These are phyloP conservation scores for Neoniphon sammara DNA, from an alignment of 2,797 vertebrate genomes.

Conservation along the genomic window DNA sequence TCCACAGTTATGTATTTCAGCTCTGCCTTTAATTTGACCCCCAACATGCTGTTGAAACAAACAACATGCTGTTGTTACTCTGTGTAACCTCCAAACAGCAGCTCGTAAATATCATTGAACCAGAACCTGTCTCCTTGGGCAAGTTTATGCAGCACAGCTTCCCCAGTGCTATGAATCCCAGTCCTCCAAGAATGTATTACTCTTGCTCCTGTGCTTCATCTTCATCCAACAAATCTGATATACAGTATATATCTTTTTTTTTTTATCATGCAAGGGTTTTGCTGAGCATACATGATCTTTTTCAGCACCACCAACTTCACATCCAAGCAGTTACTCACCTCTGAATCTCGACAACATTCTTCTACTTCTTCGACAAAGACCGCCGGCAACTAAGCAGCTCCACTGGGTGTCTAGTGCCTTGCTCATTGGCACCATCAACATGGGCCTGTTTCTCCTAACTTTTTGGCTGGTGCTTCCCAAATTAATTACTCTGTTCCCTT, in stretches of 20 bases:
- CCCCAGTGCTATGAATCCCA: conserved; percentile 3
- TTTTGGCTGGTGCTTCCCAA: conserved; percentile 11
- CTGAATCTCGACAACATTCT: too few relatives aligned
- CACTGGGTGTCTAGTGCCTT: neutral
- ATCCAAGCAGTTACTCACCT: neutral
- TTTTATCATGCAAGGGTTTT: neutral
- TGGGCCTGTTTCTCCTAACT: conserved; percentile 5
- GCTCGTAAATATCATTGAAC: neutral
- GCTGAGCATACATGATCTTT: neutral
- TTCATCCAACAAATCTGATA: neutral
- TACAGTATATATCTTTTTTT: neutral
- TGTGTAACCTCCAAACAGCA: conserved; percentile 30
- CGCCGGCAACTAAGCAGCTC: neutral
- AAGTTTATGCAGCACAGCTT: conserved; percentile 23
- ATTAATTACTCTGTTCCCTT: conserved; percentile 18
- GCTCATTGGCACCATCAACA: neutral
- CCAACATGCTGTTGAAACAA: neutral
- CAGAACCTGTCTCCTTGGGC: conserved; percentile 12
- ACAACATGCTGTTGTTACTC: neutral
- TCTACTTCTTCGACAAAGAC: too few relatives aligned
- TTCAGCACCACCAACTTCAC: neutral
- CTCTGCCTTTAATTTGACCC: too few relatives aligned
- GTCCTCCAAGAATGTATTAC: conserved; percentile 34
- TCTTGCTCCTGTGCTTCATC: neutral
- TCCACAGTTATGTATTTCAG: too few relatives aligned